phyloP scores from a whole-genome alignment of 2,888 invertebrate species.

The Melieria omissa region DNA sequence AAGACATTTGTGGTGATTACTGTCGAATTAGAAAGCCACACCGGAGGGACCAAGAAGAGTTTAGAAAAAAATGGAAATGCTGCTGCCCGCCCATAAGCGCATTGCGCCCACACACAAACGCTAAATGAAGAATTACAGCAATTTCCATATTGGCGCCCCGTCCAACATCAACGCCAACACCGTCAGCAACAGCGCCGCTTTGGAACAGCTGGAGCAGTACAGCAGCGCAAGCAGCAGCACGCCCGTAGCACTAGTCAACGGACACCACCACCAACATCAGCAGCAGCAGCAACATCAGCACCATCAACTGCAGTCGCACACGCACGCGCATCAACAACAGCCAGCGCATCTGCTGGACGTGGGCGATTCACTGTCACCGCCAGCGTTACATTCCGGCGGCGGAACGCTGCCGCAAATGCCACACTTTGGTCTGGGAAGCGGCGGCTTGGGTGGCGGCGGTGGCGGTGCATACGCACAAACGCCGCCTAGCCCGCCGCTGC shows the following conservation, averaged over 20 bases:
- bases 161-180: neutral
- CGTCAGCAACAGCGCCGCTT: slow-evolving; percentile 14
- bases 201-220: slow-evolving; percentile 36
- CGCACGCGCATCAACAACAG: slow-evolving; percentile 25
- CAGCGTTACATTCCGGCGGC: slow-evolving; percentile 23
- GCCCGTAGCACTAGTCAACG: slow-evolving; percentile 41
- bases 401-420: slow-evolving; percentile 57
- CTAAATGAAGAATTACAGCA: slow-evolving; percentile 60
- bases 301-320: slow-evolving; percentile 28
- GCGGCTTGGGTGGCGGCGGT: slow-evolving; percentile 44
- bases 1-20: neutral
- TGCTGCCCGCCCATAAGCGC: neutral
- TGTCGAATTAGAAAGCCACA: too few relatives aligned
- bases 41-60: neutral
- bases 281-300: slow-evolving; percentile 30
- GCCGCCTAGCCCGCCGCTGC: slow-evolving; percentile 79
- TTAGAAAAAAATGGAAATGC: neutral
- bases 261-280: slow-evolving; percentile 24
- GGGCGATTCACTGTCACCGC: slow-evolving; percentile 48
- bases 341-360: slow-evolving; percentile 45
- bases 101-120: neutral
- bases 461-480: slow-evolving; percentile 76
- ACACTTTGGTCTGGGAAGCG: slow-evolving; percentile 68
- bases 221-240: slow-evolving; percentile 39
- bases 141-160: slow-evolving; percentile 51